Base-by-base conservation (phyloP, 2,113 vertebrate genomes). In the Petromus typicus region DNA sequence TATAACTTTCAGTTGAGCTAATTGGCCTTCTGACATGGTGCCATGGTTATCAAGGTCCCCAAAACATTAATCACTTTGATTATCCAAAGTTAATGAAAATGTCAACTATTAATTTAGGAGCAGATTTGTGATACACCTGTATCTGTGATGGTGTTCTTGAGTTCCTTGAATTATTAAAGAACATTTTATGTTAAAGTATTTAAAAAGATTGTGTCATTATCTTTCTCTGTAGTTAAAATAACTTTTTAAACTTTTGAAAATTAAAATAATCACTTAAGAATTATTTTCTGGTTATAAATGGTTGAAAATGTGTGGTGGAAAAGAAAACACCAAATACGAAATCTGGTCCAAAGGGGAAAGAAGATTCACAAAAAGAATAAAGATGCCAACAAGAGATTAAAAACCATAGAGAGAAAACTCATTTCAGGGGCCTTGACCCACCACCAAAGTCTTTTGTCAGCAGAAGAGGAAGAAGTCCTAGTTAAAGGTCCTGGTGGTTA, bases 21-120 rank as follows among this genome's bases (percentile, higher is more conserved):
- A 76, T 93, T 90, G 86, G 73, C 10, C 43, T 89, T 97, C 94
- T 94, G 92, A 90, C 54, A 88, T 63, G 48, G 45, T 95, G 34
- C 27, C 56, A 30, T 48, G 23, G 84, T 95, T 88, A 79, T 57
- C 64, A 67, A 90, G 88, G 43, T 94, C 45, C n/a, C 79, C 64
- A 34, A 94, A 85, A 34, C 20, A 88, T 94, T 78, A 56, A 94
- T 89, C 71, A 82, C 11, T 66, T 93, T 73, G 54, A 88, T 85
- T 89, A 20, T 64, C 8, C 40, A 81, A 51, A 45, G 13, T 78
- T 2, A 43, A 34, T 51, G 78, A 90, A n/a, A 54, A 17, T 45
- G 56, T 76, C 40, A 82, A 76, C 20, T 83, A 34, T 75, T 73
- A 61, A 75, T 91, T 87, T 95, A 91, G 54, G 11, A 93, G 16